Conservation (phyloP, 2,797 vertebrate genomes). For the Urosaurus nigricauda region DNA sequence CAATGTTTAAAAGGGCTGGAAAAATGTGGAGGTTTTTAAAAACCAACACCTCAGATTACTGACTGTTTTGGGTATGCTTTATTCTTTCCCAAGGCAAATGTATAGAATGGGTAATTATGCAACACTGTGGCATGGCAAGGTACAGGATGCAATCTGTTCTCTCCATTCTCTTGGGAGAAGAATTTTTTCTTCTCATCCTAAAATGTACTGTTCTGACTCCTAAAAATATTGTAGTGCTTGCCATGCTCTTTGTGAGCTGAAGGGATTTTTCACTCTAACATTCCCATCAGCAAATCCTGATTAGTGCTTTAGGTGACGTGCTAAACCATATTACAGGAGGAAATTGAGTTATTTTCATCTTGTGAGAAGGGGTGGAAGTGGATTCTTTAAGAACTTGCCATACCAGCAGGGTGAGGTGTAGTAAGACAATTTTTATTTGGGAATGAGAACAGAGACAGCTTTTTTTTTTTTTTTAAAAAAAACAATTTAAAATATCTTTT, state of each 20-base stretch:
- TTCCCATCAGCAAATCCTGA: neutral
- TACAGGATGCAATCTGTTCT: neutral
- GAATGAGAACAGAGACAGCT: no score
- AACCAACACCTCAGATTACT: conserved; percentile 13
- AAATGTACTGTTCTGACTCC: neutral
- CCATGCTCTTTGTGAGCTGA: neutral
- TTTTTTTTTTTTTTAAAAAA: no score
- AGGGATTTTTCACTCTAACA: conserved; percentile 11
- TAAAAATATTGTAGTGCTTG: neutral
- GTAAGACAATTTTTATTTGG: no score
- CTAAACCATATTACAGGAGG: neutral
- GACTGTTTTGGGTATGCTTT: conserved; percentile 15
- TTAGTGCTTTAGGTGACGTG: neutral
- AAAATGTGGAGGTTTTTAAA: conserved; percentile 37
- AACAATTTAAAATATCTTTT: no score
- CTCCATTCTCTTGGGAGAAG: neutral
- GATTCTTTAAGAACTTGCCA: neutral
- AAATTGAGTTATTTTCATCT: neutral
- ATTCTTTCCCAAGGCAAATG: neutral
- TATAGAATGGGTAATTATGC: neutral
- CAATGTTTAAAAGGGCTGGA: conserved; percentile 49
- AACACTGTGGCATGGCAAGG: neutral
- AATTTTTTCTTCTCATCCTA: neutral
- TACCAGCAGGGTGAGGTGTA: neutral
- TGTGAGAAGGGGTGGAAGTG: neutral